A percentile compares a stretch with the other conserved stretches of the same genome.
These are phyloP conservation scores for Spicauda simplicius DNA, from an alignment of 2,888 invertebrate species.

Conservation along the genomic window DNA sequence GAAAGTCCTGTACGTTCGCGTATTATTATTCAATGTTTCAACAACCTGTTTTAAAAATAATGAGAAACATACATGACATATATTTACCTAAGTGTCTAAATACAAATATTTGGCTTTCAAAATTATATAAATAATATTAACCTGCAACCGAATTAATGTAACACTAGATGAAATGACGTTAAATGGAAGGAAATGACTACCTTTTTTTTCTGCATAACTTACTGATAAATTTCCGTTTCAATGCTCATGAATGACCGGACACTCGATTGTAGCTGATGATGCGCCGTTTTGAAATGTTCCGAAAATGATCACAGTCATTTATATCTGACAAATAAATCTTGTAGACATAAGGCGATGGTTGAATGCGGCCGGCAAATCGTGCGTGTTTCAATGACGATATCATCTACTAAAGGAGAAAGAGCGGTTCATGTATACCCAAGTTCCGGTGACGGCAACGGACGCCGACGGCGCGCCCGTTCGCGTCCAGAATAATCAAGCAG, in stretches of 20 bases:
- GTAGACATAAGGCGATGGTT: conserved; percentile 29
- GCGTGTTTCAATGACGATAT: conserved; percentile 53
- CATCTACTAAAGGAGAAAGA: conserved; percentile 66
- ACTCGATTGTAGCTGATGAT: conserved; percentile 3
- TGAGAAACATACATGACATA: not conserved
- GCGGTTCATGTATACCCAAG: conserved; percentile 57
- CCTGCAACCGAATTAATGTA: too few relatives aligned
- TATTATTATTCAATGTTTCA: too few relatives aligned
- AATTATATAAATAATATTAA: too few relatives aligned
- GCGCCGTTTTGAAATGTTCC: conserved; percentile 21
- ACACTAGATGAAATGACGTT: too few relatives aligned
- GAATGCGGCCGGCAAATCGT: conserved; percentile 46
- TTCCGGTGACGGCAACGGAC: conserved; percentile 65
- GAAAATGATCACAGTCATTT: conserved; percentile 38
- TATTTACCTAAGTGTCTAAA: too few relatives aligned
- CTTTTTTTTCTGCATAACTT: not conserved
- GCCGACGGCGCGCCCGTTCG: conserved; percentile 52
- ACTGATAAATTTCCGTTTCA: conserved; percentile 7
- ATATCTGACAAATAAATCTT: conserved; percentile 42
- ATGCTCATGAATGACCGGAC: conserved; percentile 7
- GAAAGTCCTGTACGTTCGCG: too few relatives aligned
- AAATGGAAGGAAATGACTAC: not conserved
- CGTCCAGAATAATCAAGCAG: conserved; percentile 61
- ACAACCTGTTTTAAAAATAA: not conserved
- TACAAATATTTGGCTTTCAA: too few relatives aligned